phyloP scores from a whole-genome alignment of 2,113 vertebrate genomes.

The Eidolon helvum region DNA sequence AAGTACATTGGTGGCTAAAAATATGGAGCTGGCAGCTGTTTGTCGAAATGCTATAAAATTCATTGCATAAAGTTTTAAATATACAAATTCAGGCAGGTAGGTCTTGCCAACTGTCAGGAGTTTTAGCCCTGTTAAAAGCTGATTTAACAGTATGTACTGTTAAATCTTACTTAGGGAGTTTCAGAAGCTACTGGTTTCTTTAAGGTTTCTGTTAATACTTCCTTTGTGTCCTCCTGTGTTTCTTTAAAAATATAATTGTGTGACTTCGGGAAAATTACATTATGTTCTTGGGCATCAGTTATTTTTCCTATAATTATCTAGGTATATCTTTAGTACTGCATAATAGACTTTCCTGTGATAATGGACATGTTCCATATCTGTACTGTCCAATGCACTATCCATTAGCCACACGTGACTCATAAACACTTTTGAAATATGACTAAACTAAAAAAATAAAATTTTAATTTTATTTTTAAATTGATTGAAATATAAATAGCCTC shows the following conservation, averaged over 20 bases:
- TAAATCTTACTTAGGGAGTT: background rate
- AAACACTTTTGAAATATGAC: background rate
- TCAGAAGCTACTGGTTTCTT: background rate
- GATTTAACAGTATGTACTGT: background rate
- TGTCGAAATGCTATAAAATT: background rate
- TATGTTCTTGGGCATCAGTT: background rate
- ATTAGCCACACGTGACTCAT: background rate
- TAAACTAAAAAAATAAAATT: background rate
- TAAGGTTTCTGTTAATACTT: background rate
- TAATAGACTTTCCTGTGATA: background rate
- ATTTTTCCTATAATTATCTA: background rate
- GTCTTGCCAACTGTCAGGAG: background rate
- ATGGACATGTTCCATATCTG: background rate
- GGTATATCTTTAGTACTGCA: background rate
- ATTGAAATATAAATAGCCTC: background rate
- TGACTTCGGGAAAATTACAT: background rate
- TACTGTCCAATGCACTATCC: background rate
- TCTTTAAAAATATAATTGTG: background rate
- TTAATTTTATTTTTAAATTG: background rate
- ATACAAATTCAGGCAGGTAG: background rate
- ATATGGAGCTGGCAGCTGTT: background rate
- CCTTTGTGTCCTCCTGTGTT: background rate
- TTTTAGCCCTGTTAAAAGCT: background rate
- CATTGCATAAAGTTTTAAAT: background rate
- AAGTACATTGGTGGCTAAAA: background rate